Evolutionary conservation across 2,797 vertebrate species (phyloP).

Genomic region (Gallinago solitaria): DNA sequence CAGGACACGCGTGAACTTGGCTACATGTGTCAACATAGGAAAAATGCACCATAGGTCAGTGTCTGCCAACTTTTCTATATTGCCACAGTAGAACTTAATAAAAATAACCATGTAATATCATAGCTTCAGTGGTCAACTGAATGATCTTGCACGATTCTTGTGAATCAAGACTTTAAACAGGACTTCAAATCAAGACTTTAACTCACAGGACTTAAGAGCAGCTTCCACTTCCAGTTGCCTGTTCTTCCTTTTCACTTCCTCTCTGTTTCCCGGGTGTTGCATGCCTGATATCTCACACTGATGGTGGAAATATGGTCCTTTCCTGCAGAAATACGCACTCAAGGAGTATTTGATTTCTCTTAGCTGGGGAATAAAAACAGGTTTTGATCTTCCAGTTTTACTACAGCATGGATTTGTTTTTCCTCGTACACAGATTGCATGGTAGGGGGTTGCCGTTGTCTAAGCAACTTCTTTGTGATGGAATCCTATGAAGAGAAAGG

Average conservation of each 20-base stretch:
- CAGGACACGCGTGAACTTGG: not conserved
- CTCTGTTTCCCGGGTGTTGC: not conserved
- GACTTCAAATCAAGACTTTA: not conserved
- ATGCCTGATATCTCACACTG: accelerated
- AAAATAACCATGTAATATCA: not conserved
- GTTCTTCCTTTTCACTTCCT: not conserved
- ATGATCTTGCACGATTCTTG: not conserved
- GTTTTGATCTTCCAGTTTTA: not conserved
- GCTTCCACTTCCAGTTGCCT: not conserved
- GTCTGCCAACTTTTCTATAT: not conserved
- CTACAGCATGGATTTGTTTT: not conserved
- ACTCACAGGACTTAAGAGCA: not conserved
- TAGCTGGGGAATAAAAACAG: accelerated
- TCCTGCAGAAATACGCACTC: not conserved
- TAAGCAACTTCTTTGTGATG: slow-evolving; percentile 38
- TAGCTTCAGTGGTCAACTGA: not conserved
- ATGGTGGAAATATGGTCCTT: not conserved
- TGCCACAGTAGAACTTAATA: not conserved
- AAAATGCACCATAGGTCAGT: not conserved
- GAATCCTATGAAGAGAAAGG: slow-evolving; percentile 26
- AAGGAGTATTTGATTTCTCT: not conserved
- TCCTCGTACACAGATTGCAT: not conserved
- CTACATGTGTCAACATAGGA: accelerated
- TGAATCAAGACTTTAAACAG: not conserved
- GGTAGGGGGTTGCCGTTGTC: not conserved